A percentile compares a stretch with the other conserved stretches of the same genome.
phyloP scores from a whole-genome alignment of 2,113 vertebrate species.

The Symphodus melops region DNA sequence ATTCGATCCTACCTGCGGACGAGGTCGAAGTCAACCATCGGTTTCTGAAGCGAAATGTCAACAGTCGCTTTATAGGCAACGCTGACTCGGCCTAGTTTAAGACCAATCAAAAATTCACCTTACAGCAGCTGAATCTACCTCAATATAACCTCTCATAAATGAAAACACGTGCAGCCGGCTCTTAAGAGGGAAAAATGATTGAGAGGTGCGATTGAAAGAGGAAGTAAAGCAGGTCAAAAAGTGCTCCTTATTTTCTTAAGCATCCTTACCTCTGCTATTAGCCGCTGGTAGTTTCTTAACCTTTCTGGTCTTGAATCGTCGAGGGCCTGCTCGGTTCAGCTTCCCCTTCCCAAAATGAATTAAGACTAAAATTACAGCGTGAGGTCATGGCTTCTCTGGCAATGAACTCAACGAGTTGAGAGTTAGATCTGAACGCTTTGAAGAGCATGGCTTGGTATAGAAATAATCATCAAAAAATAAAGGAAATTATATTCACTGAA shows the following conservation, averaged over 20 bases:
- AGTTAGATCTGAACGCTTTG: constrained; percentile 64
- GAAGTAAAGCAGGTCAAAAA: constrained; percentile 76
- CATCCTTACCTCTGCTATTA: constrained; percentile 74
- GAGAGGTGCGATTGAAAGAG: constrained; percentile 71
- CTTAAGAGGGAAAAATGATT: constrained; percentile 65
- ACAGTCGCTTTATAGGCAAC: no score
- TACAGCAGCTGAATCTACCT: constrained; percentile 29
- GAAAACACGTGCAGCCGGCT: constrained; percentile 66
- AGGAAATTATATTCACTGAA: constrained; percentile 74
- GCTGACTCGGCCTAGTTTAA: no score
- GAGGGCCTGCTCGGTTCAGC: constrained; percentile 52
- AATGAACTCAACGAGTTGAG: constrained; percentile 58
- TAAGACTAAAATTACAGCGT: constrained; percentile 77
- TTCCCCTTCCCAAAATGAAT: constrained; percentile 68
- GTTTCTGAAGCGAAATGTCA: no score
- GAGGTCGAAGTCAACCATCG: no score
- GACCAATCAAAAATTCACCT: neutral
- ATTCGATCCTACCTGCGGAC: no score
- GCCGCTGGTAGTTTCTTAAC: constrained; percentile 72
- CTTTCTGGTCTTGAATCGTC: constrained; percentile 69
- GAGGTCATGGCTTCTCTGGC: constrained; percentile 76
- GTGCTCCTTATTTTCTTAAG: constrained; percentile 73
- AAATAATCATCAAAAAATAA: constrained; percentile 77
- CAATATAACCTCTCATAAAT: constrained; percentile 63
- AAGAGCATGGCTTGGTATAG: constrained; percentile 65